Conservation (phyloP, 2,113 vertebrate genomes). For the Bujurquina vittata region DNA sequence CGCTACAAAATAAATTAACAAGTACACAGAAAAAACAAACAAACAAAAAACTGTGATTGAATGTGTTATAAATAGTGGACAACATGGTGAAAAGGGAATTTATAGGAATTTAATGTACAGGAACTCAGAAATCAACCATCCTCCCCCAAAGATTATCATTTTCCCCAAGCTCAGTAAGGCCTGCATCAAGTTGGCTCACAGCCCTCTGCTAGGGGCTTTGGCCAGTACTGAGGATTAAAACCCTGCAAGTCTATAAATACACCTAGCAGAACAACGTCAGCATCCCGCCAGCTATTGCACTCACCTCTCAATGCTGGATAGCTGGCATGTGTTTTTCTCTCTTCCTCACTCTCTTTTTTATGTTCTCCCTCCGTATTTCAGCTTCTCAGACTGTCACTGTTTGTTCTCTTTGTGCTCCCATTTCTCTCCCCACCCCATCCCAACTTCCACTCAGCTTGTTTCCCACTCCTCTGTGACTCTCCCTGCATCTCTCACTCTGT, state of each 20-base stretch:
- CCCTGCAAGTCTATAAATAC: conserved; percentile 76
- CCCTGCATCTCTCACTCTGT: conserved; percentile 36
- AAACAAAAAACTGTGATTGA: neutral
- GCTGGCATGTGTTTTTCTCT: conserved; percentile 40
- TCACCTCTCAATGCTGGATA: conserved; percentile 66
- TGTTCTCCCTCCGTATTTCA: conserved; percentile 23
- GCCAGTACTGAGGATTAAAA: conserved; percentile 78
- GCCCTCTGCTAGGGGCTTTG: conserved; percentile 68
- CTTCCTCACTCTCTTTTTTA: conserved; percentile 23
- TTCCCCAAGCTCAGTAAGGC: conserved; percentile 58
- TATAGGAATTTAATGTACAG: conserved; percentile 37
- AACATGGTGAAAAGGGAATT: neutral
- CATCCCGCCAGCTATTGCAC: conserved; percentile 57
- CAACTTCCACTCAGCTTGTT: conserved; percentile 46
- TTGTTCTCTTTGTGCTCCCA: conserved; percentile 17
- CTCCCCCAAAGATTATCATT: conserved; percentile 52
- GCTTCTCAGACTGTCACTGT: conserved; percentile 21
- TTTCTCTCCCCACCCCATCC: conserved; percentile 5
- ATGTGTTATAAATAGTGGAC: neutral
- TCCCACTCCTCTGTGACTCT: conserved; percentile 34
- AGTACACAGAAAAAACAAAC: neutral
- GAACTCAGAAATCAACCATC: conserved; percentile 47
- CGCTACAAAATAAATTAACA: neutral
- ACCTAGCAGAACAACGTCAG: conserved; percentile 67
- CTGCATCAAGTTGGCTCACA: conserved; percentile 67